Evolutionary conservation across 2,797 vertebrate genomes (phyloP), one percentile per base, ranked within the genome.

Genomic region (Eulemur mongoz): DNA sequence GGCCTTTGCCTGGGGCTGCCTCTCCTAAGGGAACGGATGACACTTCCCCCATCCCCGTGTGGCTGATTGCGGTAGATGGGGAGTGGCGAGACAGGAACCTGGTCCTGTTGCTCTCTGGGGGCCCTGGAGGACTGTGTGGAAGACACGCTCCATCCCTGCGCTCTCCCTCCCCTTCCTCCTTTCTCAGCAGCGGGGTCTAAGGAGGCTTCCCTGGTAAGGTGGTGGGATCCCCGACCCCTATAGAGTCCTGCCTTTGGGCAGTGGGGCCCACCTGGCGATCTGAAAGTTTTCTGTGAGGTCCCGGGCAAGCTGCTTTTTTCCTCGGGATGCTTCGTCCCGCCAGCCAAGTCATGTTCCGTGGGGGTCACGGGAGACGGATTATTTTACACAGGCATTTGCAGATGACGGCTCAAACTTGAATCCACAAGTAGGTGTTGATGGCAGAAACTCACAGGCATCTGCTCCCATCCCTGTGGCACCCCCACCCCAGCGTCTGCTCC

Each of bases 361-460:
- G 82, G 89, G 70, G 72, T 95, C 89, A 80, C 32, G 59, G 89
- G 52, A 94, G 70, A 81, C 23, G 76, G 92, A 94, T 95, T 89
- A 78, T 93, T 93, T 96, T 86, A 91, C 93, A 94, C 38, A 92
- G 75, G 59, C 82, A 86, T 97, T 95, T 97, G 93, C 82, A 96
- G 96, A 78, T 32, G 59, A 96, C 4, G 8, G 82, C 78, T 95
- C 79, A 38, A 38, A 91, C 92, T 84, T 35, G 50, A 76, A 67
- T 78, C 78, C 79, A 40, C 95, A 96, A 95, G 89, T 79, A 96
- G 91, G 92, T 94, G 96, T 86, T 89, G 82, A 81, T 40, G 93
- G 91, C 91, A 86, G 83, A 90, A 81, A 88, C 75, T 81, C 67
- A 10, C 22, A 50, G 65, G 75, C 78, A 76, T 97, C 89, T 89